Evolutionary conservation across 2,888 invertebrate genomes (phyloP), one percentile per base, ranked within the genome.

Genomic region (Micoletzkya japonica): DNA sequence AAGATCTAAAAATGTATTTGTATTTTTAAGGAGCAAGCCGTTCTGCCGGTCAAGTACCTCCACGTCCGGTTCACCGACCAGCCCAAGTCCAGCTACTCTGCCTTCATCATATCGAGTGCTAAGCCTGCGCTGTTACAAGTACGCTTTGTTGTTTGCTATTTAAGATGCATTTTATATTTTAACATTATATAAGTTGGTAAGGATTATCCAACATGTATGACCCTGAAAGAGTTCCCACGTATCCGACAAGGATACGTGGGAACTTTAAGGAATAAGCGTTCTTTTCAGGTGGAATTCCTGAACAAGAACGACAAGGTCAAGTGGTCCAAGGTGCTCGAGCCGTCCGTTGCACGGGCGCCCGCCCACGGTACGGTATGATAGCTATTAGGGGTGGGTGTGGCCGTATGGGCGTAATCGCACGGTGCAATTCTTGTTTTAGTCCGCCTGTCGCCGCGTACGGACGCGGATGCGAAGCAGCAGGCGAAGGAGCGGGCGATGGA

Each of bases 261-360:
- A 20, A 44, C 10, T 7, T 14, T 14, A 44, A 44, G 10, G 44
- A 44, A 44, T 44, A 44, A 14, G 44, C 10, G 26, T 32, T 49
- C 30, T 0, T 63, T 49, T 30, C 49, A 79, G 57, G 67, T 79
- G 28, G 71, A 77, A 26, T 79, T 78, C 71, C 56, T 64, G 24
- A 76, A 71, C 7, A 71, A 73, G 14, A 66, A 73, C 10, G 77
- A 77, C 57, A 70, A 75, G 17, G 68, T 70, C 67, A 78, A 78
- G 61, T 79, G 79, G 79, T 70, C 72, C 34, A 37, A 70, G 49
- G 57, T 71, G 49, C 37, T 79, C 7, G 77, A 78, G 24, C 67
- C 64, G 20, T 74, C 76, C 4, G 75, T 78, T 32, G 64, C 57
- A 24, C 71, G 71, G 34, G 75, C 71, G n/a, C 67, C 67, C 20